Conservation (phyloP, 2,888 invertebrate genomes). For the Agriopis marginaria region DNA sequence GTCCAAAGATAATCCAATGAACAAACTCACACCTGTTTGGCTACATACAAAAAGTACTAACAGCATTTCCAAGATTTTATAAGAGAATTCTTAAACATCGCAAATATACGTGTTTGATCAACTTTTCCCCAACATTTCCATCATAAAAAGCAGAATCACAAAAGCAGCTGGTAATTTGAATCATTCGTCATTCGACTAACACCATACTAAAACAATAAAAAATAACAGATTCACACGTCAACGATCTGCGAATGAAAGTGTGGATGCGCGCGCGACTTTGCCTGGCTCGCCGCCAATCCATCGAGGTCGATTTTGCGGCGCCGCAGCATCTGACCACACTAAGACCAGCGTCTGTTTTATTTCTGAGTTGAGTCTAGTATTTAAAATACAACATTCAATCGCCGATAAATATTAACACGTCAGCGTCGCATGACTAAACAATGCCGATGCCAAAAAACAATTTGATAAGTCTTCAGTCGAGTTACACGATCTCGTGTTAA, state of each 20-base stretch:
- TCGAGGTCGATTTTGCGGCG: constrained; percentile 75
- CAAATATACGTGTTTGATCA: too few species aligned
- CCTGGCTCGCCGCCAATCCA: constrained; percentile 71
- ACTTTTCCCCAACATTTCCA: not conserved
- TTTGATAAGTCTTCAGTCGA: not conserved
- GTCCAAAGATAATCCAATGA: too few species aligned
- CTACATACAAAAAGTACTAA: not conserved
- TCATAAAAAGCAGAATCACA: not conserved
- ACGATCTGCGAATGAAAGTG: constrained; percentile 30
- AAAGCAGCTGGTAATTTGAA: constrained; percentile 7
- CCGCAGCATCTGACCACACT: constrained; percentile 76
- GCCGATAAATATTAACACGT: constrained; percentile 14
- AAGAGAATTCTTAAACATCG: not conserved
- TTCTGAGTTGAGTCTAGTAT: constrained; percentile 39
- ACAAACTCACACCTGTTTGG: too few species aligned
- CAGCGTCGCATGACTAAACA: constrained; percentile 4
- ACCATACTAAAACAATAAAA: constrained; percentile 55
- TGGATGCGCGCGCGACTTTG: constrained; percentile 65
- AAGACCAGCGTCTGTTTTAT: constrained; percentile 67
- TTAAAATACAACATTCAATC: constrained; percentile 32
- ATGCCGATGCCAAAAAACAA: constrained; percentile 21
- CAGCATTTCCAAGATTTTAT: not conserved
- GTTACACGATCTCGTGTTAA: not conserved
- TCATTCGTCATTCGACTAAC: constrained; percentile 34
- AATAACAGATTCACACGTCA: constrained; percentile 34